phyloP scores from a whole-genome alignment of 2,797 vertebrate genomes.

The Limosa lapponica region DNA sequence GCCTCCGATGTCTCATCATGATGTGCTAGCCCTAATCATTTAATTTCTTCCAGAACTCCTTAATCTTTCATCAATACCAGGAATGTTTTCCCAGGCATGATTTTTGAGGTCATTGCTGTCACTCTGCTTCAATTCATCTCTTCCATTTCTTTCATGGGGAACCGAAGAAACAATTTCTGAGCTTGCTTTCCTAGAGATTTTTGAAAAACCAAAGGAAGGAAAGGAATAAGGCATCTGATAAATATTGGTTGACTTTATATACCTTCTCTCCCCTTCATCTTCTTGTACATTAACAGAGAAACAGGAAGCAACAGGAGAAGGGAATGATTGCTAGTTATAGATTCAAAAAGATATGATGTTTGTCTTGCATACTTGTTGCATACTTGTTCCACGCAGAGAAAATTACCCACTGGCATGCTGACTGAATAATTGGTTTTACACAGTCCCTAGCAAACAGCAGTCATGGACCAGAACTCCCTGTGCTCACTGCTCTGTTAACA shows the following conservation, averaged over 20 bases:
- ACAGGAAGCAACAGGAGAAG: background rate
- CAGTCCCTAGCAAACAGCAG: background rate
- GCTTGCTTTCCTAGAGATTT: background rate
- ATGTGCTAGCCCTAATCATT: background rate
- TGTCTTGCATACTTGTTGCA: too few relatives aligned
- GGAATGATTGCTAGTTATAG: background rate
- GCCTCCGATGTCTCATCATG: background rate
- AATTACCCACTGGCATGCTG: background rate
- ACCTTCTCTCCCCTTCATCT: background rate
- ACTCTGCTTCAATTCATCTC: background rate
- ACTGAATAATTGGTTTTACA: slow-evolving; percentile 8
- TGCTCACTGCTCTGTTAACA: slow-evolving; percentile 2
- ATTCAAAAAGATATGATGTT: background rate
- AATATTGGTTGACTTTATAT: background rate
- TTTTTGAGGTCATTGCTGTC: background rate
- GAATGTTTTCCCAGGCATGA: background rate
- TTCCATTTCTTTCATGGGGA: background rate
- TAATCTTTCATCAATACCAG: background rate
- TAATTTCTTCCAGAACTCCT: background rate
- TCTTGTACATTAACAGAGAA: background rate
- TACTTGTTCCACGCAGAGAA: background rate
- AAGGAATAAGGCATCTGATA: background rate
- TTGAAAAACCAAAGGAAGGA: background rate
- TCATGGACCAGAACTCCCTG: background rate
- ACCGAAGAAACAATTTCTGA: background rate